Conservation (phyloP, 2,888 invertebrate species). For the Lasioglossum leucozonium region DNA sequence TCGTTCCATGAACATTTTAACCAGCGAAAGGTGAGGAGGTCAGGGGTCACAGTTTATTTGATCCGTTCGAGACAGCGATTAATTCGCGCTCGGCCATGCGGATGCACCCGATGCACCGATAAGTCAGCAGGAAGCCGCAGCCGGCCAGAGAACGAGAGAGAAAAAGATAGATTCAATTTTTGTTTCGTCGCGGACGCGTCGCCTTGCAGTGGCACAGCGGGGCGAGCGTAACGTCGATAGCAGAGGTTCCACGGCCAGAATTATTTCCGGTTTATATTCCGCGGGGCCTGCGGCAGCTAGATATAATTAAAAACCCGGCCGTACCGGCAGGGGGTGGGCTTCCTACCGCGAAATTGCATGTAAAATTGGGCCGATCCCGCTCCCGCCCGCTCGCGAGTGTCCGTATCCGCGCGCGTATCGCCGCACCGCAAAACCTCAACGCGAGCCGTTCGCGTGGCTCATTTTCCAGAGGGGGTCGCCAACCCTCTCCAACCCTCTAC, state of each 20-base stretch:
- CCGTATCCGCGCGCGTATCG: slow-evolving; percentile 55
- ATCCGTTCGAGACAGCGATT: not conserved
- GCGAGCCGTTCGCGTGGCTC: slow-evolving; percentile 62
- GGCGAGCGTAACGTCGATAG: slow-evolving; percentile 67
- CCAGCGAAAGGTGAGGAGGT: not conserved
- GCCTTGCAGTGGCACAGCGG: slow-evolving; percentile 25
- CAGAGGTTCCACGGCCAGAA: slow-evolving; percentile 59
- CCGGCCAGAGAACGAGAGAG: not conserved
- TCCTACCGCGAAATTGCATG: slow-evolving; percentile 73
- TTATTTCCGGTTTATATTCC: slow-evolving; percentile 75
- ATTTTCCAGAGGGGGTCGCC: slow-evolving; percentile 58
- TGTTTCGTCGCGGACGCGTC: slow-evolving; percentile 40
- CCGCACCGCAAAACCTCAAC: slow-evolving; percentile 72
- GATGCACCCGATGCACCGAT: not conserved
- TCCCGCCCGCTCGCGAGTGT: slow-evolving; percentile 16
- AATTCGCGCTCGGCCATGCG: not conserved
- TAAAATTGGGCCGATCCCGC: slow-evolving; percentile 70
- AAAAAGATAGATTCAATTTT: slow-evolving; percentile 51
- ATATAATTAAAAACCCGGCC: slow-evolving; percentile 72
- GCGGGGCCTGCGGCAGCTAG: slow-evolving; percentile 58
- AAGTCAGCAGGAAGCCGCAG: not conserved
- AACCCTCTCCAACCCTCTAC: not conserved
- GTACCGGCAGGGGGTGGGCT: slow-evolving; percentile 44
- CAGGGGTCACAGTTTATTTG: not conserved
- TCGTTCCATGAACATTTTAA: not conserved